Evolutionary conservation across 2,888 invertebrate genomes (phyloP), one percentile per base, ranked within the genome.

Genomic region (Brenthis hecate): DNA sequence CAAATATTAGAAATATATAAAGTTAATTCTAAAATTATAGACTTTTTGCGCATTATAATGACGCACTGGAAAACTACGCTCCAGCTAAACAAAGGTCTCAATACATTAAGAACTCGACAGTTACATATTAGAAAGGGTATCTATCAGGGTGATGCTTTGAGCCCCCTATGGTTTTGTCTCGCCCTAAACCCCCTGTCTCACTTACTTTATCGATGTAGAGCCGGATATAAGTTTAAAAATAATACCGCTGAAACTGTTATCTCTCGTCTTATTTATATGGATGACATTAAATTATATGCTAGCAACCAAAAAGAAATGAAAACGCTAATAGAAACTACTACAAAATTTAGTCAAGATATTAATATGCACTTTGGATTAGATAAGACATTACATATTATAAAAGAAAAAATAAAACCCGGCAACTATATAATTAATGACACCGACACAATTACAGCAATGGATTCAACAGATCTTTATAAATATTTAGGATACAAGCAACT

Each of bases 401-500:
- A 23, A 23, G 23, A 2, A 1, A 23, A 23, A n/a, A 54, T 67
- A 11, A 16, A n/a, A 13, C 58, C 65, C 1, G 65, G 69, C 3
- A 28, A 70, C 47, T 66, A 70, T 13, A 8, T 11, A 47, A 43
- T 70, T 13, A 43, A 63, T 6, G 13, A 57, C 6, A 43, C 3
- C 3, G 56, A 64, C 8, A 66, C 8, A 43, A 71, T 73, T 32
- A 58, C 51, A 50, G 56, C 66, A 13, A 60, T 72, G 65, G 68
- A 72, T 60, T 32, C 68, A 11, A 68, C 16, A 1, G 72, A 74
- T 13, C 13, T 67, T 3, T 74, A 74, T 32, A 74, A 73, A 68
- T 73, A 74, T 53, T 62, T 74, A 65, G 74, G 74, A 32, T 73
- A 70, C 16, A 56, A 65, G 8, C 73, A 74, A 62, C n/a, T 57